These are phyloP conservation scores for Todus mexicanus DNA, from an alignment of 2,797 vertebrate genomes.

Conservation along the genomic window DNA sequence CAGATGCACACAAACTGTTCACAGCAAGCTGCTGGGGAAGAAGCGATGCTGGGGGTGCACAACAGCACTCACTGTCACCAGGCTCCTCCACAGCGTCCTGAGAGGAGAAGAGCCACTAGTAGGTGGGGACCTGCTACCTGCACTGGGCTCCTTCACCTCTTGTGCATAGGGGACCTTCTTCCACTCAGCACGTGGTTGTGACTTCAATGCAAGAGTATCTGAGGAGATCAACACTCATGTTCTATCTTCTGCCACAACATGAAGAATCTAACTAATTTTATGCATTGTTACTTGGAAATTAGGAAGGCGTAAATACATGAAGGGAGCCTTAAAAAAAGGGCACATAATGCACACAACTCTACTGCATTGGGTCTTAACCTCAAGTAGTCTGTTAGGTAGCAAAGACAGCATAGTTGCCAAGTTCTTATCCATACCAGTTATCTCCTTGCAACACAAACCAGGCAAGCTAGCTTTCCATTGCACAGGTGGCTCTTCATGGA, in stretches of 20 bases:
- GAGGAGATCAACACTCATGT: not conserved
- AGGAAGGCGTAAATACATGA: not conserved
- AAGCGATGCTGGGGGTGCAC: fast-evolving
- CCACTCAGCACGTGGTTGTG: not conserved
- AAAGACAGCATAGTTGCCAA: not conserved
- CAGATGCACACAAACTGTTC: not conserved
- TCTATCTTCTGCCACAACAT: not conserved
- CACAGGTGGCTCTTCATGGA: not conserved
- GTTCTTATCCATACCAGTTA: not conserved
- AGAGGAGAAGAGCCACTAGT: not conserved
- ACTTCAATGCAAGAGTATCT: not conserved
- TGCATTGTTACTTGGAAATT: not conserved
- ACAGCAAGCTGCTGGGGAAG: not conserved
- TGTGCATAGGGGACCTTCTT: not conserved
- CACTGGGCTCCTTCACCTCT: not conserved
- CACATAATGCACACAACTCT: not conserved
- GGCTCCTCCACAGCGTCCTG: not conserved
- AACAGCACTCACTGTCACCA: fast-evolving
- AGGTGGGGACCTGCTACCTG: not conserved
- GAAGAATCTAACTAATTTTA: not conserved
- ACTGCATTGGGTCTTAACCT: not conserved
- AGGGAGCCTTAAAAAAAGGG: not conserved
- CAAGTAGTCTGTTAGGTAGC: not conserved
- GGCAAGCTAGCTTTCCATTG: not conserved
- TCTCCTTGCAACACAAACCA: not conserved